Evolutionary conservation across 2,888 invertebrate genomes (phyloP).

Genomic region (Eilema caniola): DNA sequence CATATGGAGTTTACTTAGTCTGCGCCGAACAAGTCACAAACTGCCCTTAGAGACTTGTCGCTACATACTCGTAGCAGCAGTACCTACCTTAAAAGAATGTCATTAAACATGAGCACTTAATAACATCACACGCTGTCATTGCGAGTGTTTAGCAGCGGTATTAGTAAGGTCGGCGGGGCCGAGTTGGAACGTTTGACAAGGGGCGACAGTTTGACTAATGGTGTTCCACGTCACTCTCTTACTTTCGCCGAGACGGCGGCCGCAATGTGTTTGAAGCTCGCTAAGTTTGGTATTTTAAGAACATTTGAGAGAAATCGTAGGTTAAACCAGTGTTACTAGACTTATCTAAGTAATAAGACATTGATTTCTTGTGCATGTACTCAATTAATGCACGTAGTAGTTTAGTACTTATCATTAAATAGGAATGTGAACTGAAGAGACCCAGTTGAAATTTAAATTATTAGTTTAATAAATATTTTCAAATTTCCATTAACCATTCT

Average conservation of each 20-base stretch:
- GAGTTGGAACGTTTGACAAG: conserved; percentile 78
- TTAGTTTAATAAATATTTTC: too few species aligned
- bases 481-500: too few species aligned
- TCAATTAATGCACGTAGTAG: not conserved
- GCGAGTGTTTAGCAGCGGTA: conserved; percentile 70
- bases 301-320: not conserved
- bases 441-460: too few species aligned
- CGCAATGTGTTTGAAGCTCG: conserved; percentile 40
- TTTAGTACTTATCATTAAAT: too few species aligned
- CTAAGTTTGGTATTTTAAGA: conserved; percentile 21
- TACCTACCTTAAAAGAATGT: conserved; percentile 48
- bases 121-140: conserved; percentile 75
- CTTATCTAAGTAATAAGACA: not conserved
- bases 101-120: conserved; percentile 66
- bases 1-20: not conserved
- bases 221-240: conserved; percentile 72
- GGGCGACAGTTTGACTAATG: conserved; percentile 86
- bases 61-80: not conserved
- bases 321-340: not conserved
- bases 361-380: not conserved
- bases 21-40: not conserved
- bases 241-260: conserved; percentile 60
- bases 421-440: too few species aligned
- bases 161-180: conserved; percentile 71
- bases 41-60: not conserved